Evolutionary conservation across 2,113 vertebrate genomes (phyloP), one percentile per base, ranked within the genome.

Genomic region (Percopsis transmontana): DNA sequence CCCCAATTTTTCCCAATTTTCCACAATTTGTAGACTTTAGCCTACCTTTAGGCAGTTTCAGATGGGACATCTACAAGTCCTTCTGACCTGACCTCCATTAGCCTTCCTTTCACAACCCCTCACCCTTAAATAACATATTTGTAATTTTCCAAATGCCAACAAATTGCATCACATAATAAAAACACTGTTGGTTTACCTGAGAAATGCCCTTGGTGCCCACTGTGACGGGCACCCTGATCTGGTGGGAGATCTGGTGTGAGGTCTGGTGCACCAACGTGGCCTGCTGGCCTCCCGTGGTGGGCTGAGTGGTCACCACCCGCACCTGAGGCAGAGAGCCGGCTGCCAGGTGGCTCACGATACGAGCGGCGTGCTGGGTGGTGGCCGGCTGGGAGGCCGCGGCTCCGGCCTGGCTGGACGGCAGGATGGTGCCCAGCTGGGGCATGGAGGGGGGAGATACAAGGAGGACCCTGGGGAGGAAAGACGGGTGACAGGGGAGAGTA

Each of bases 381-480:
- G 94, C 80, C 1, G 93, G 87, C 0, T 92, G 79, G 41, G 94
- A 92, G 0, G 62, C 81, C 12, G 84, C 90, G 24, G 93, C 92
- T 0, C 74, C 87, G 2, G 86, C 90, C 76, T 94, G 94, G 48
- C 92, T 80, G 13, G 91, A 86, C 66, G 96, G 95, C 7, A 98
- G 90, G 84, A 98, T 80, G 0, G 95, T 92, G 65, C 97, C 95
- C 6, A 98, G 92, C 85, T 98, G 97, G 0, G 97, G 94, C 91
- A 98, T 91, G 11, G 95, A 88, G 0, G 97, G 95, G 27, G 97
- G 94, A 0, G 96, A 96, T 1, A 98, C 94, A 61, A 99, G 87
- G n/a, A 99, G 95, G 70, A 99, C 95, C 2, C 97, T 99, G 52
- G 0, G 0, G 33, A 24, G 60, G 45, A 24, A 2, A 48, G 14